Evolutionary conservation across 30 jellyfish, hydroid and myxozoan genomes (phyloP).

Genomic region (Chrysaora quinquecirrha): DNA sequence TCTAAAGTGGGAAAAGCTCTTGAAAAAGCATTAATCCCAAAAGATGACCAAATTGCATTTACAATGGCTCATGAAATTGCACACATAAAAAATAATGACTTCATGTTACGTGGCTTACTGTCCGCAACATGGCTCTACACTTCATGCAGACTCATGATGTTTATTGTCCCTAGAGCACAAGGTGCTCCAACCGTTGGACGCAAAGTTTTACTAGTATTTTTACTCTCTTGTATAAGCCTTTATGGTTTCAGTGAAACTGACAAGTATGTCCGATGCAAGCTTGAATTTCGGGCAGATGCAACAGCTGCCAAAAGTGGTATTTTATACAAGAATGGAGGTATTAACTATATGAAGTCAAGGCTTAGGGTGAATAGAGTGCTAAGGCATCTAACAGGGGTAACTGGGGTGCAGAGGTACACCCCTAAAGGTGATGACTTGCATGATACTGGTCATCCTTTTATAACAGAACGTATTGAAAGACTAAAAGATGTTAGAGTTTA

Average conservation of each 20-base stretch:
- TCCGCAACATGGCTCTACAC: constrained; percentile 73
- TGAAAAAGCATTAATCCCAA: constrained; percentile 49
- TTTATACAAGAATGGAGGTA: constrained; percentile 82
- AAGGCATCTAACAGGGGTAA: constrained; percentile 63
- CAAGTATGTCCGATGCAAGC: constrained; percentile 24
- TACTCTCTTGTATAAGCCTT: constrained; percentile 58
- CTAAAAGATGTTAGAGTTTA: constrained; percentile 35
- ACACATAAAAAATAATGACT: constrained; percentile 70
- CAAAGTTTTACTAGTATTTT: constrained; percentile 34
- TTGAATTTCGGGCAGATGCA: constrained; percentile 74
- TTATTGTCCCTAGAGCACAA: constrained; percentile 54
- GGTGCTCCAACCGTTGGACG: constrained; percentile 50
- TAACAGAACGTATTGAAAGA: constrained; percentile 64
- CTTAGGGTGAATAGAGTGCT: constrained; percentile 70
- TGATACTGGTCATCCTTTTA: constrained; percentile 67
- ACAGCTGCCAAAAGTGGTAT: constrained; percentile 72
- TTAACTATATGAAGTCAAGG: constrained; percentile 61
- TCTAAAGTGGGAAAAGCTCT: constrained; percentile 62
- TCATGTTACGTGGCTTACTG: constrained; percentile 49
- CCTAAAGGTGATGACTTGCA: constrained; percentile 66
- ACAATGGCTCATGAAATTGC: constrained; percentile 87
- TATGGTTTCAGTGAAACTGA: constrained; percentile 18
- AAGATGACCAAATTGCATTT: constrained; percentile 73
- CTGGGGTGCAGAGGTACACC: constrained; percentile 66
- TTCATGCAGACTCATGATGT: constrained; percentile 52